phyloP scores from a whole-genome alignment of 2,113 vertebrate genomes.

The Cinclus cinclus region DNA sequence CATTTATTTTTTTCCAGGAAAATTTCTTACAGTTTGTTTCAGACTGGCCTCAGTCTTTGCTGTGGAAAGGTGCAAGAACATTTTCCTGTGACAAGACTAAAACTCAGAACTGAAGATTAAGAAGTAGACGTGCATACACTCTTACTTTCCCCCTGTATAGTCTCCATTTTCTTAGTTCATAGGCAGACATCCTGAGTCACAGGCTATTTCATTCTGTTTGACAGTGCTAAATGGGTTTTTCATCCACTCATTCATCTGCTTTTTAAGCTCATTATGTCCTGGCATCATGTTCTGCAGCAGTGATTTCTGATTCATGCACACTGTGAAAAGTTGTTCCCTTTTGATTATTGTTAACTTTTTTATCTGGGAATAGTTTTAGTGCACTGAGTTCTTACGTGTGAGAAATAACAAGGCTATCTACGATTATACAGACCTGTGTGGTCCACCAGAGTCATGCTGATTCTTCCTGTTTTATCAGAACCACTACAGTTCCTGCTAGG shows the following conservation, averaged over 20 bases:
- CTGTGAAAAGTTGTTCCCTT: not conserved
- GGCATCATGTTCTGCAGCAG: not conserved
- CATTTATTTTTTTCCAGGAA: not conserved
- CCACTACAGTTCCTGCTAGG: not conserved
- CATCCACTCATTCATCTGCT: not conserved
- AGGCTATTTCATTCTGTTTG: not conserved
- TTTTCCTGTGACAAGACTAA: conserved; percentile 1
- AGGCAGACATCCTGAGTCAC: not conserved
- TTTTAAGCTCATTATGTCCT: conserved; percentile 19
- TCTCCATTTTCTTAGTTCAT: not conserved
- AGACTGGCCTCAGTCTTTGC: not conserved
- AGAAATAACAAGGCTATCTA: not conserved
- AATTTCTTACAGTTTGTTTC: not conserved
- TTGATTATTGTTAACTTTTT: not conserved
- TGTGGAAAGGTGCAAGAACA: not conserved
- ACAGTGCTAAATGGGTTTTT: not conserved
- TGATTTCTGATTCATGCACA: not conserved
- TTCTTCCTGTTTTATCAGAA: not conserved
- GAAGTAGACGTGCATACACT: not conserved
- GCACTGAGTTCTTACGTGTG: fast-evolving
- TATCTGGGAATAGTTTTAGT: not conserved
- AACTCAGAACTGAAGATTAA: not conserved
- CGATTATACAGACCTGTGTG: not conserved
- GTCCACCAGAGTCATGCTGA: not conserved
- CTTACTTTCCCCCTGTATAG: not conserved